A percentile compares a stretch with the other conserved stretches of the same genome.
phyloP scores from a whole-genome alignment of 2,797 vertebrate species.

The Gallinago solitaria region DNA sequence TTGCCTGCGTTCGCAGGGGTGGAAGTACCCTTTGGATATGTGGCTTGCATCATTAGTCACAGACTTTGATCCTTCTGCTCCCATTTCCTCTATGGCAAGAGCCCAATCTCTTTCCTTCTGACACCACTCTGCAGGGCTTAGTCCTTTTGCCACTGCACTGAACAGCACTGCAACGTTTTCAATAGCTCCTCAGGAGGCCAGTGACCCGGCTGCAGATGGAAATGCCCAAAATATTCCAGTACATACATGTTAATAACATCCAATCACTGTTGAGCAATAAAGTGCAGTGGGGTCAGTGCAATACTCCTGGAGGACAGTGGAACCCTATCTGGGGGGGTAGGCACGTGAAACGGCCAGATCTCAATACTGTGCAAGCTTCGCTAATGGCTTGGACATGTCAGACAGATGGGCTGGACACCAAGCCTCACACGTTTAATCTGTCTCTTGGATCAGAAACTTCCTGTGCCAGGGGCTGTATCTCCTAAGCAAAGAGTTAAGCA shows the following conservation, averaged over 20 bases:
- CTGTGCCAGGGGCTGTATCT: neutral
- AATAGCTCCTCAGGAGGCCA: neutral
- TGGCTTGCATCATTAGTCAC: neutral
- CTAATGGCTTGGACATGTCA: neutral
- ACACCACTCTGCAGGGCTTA: neutral
- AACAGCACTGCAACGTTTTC: neutral
- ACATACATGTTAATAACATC: neutral
- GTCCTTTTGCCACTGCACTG: neutral
- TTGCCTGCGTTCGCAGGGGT: neutral
- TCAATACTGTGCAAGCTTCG: neutral
- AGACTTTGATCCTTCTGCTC: conserved; percentile 24
- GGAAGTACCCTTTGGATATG: neutral
- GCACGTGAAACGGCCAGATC: neutral
- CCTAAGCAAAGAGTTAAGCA: neutral
- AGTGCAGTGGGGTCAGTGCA: neutral
- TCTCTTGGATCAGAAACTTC: neutral
- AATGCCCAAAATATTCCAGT: neutral
- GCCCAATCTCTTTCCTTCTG: neutral
- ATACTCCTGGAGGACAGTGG: neutral
- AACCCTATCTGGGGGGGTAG: neutral
- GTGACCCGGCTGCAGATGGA: neutral
- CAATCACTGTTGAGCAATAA: neutral
- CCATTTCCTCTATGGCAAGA: neutral
- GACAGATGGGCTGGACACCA: neutral
- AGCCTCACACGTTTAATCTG: neutral